phyloP scores from a whole-genome alignment of 2,113 vertebrate species.

The Oryzias curvinotus region DNA sequence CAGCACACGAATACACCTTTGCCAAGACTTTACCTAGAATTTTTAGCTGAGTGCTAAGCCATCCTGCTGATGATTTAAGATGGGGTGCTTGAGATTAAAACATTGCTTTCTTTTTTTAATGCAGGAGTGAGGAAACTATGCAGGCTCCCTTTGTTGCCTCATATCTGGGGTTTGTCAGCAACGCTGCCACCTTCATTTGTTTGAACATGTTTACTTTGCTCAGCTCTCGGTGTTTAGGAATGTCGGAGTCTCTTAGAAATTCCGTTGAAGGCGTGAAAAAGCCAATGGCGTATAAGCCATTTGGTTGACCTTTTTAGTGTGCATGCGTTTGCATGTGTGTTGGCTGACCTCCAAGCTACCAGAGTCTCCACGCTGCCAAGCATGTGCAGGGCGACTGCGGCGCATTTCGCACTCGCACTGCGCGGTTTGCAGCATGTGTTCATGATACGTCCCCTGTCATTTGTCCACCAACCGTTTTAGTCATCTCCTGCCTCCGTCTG shows the following conservation, averaged over 20 bases:
- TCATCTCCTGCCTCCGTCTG: not conserved
- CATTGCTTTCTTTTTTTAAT: not conserved
- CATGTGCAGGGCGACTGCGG: conserved; percentile 38
- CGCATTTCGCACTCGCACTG: conserved; percentile 33
- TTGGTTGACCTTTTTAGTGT: conserved; percentile 13
- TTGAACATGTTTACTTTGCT: conserved; percentile 21
- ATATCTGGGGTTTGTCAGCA: conserved; percentile 10
- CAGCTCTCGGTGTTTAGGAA: conserved; percentile 12
- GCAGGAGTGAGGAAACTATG: conserved; percentile 7
- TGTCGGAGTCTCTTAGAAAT: conserved; percentile 6
- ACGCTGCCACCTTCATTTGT: conserved; percentile 9
- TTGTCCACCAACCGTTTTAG: not conserved
- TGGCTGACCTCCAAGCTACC: conserved; percentile 46
- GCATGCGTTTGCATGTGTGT: conserved; percentile 8
- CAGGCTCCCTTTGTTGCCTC: not conserved
- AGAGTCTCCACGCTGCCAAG: conserved; percentile 27
- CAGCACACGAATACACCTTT: not conserved
- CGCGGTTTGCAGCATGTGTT: not conserved
- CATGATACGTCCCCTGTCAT: conserved; percentile 8
- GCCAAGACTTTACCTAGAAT: not conserved
- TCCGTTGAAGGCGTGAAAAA: conserved; percentile 6
- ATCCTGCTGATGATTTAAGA: not conserved
- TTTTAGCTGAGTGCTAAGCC: not conserved
- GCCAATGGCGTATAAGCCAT: too few relatives aligned
- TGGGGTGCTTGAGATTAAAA: not conserved